A percentile compares a stretch with the other conserved stretches of the same genome.
phyloP scores from a whole-genome alignment of 2,888 invertebrate genomes.

The Polydrusus tereticollis region DNA sequence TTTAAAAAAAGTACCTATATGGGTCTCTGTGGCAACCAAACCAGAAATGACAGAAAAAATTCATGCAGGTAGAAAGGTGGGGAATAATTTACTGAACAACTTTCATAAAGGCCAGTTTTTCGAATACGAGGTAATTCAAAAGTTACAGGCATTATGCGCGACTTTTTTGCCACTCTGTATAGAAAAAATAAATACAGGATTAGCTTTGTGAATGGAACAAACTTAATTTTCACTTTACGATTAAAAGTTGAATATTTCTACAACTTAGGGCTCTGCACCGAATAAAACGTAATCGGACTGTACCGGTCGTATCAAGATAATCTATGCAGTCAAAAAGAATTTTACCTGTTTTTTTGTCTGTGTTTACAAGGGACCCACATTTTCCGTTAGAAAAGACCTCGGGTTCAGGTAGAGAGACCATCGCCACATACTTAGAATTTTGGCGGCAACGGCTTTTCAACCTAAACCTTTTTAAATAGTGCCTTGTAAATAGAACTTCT shows the following conservation, averaged over 20 bases:
- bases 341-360: constrained; percentile 46
- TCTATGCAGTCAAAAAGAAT: constrained; percentile 33
- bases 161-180: too few relatives aligned
- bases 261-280: neutral
- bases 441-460: constrained; percentile 9
- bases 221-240: neutral
- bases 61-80: too few relatives aligned
- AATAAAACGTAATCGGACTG: constrained; percentile 4
- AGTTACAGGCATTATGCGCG: too few relatives aligned
- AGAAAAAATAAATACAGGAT: too few relatives aligned
- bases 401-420: constrained; percentile 49
- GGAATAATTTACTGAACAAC: too few relatives aligned
- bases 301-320: constrained; percentile 8
- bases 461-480: constrained; percentile 10
- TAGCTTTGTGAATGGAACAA: neutral
- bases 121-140: too few relatives aligned
- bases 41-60: too few relatives aligned
- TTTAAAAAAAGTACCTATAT: too few relatives aligned
- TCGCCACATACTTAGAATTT: constrained; percentile 37
- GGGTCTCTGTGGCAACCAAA: too few relatives aligned
- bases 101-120: too few relatives aligned
- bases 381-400: constrained; percentile 48
- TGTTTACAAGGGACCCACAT: constrained; percentile 44
- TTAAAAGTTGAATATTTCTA: neutral
- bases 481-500: constrained; percentile 12